Conservation (phyloP, 2,113 vertebrate species). For the Ptilorrhoa leucosticta region DNA sequence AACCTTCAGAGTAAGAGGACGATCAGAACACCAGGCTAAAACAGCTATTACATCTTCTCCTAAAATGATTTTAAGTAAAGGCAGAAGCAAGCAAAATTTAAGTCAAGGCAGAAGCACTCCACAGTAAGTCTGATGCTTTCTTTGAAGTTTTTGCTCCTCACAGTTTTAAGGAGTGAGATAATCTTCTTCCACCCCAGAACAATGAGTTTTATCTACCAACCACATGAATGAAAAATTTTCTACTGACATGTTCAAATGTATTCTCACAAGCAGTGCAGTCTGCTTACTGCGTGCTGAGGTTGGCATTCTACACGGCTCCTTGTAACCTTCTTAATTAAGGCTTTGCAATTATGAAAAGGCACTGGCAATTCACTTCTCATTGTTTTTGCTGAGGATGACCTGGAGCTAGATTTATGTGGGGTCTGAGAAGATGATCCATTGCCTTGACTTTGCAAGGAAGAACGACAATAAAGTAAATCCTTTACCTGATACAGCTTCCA, state of each 20-base stretch:
- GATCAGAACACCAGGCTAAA: neutral
- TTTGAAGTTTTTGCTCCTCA: neutral
- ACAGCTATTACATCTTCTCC: neutral
- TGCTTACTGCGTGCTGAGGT: neutral
- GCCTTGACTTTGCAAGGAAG: neutral
- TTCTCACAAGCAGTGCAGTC: neutral
- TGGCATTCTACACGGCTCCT: neutral
- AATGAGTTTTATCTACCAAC: neutral
- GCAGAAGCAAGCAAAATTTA: neutral
- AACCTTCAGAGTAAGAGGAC: neutral
- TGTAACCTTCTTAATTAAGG: neutral
- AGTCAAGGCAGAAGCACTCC: neutral
- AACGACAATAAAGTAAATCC: neutral
- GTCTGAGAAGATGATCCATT: neutral
- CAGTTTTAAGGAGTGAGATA: neutral
- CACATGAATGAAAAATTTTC: neutral
- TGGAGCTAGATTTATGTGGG: neutral
- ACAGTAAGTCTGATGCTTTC: neutral
- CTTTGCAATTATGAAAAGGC: neutral
- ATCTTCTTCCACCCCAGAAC: neutral
- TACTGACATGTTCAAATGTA: neutral
- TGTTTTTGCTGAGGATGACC: neutral
- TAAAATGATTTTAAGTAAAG: neutral
- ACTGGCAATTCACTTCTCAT: neutral
- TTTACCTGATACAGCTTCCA: neutral